Conservation (phyloP, 2,797 vertebrate genomes). For the Mormyrus proboscirostris region DNA sequence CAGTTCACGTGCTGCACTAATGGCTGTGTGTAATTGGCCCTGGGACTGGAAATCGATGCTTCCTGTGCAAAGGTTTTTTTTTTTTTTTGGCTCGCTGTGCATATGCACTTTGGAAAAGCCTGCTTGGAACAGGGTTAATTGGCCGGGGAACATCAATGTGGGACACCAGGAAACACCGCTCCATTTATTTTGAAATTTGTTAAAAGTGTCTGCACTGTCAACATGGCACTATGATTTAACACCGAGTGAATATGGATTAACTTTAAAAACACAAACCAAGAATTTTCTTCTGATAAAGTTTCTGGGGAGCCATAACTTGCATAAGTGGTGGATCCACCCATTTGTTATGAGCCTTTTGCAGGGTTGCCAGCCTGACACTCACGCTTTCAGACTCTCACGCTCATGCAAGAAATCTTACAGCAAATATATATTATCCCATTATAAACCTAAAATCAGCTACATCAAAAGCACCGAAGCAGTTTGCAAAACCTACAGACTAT, state of each 20-base stretch:
- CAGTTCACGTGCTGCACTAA: constrained; percentile 35
- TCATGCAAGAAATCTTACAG: not conserved
- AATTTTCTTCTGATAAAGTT: not conserved
- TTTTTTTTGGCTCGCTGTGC: constrained; percentile 15
- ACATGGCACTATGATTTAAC: not conserved
- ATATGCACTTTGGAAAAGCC: constrained; percentile 17
- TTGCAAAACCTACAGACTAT: not conserved
- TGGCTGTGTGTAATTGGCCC: constrained; percentile 31
- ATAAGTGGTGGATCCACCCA: not conserved
- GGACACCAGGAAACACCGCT: not conserved
- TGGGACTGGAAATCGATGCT: constrained; percentile 36
- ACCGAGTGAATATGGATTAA: constrained; percentile 12
- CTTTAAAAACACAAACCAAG: not conserved
- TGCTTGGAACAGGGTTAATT: constrained; percentile 6
- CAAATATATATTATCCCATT: not conserved
- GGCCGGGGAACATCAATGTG: not conserved
- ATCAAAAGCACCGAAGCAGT: not conserved
- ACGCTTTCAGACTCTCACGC: not conserved
- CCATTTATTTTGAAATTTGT: constrained; percentile 16
- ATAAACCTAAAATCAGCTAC: not conserved
- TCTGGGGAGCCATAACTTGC: not conserved
- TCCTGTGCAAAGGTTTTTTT: constrained; percentile 29
- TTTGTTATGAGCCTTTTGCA: not conserved
- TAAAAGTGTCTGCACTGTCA: not conserved
- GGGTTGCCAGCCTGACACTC: not conserved